Base-by-base conservation (phyloP, 23 tunicate species). In the Clavelina lepadiformis region DNA sequence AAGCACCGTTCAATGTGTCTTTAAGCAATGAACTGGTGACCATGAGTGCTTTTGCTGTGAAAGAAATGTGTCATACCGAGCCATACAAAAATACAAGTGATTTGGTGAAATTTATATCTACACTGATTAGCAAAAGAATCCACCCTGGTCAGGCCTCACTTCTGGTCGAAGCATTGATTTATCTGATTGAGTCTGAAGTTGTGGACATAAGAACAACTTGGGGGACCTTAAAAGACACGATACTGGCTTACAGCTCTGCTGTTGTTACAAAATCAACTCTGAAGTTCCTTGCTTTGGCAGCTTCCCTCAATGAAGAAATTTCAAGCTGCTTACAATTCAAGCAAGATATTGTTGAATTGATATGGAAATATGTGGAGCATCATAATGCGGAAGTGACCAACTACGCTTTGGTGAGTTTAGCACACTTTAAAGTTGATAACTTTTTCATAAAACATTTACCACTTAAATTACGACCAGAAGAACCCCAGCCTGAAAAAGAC, bases 61-160 rank as follows among this genome's bases (percentile, higher is more conserved):
- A 33, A 34, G 74, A 52, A 3, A 36, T 83, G 31, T 83, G 91
- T 29, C 24, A 47, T 5, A 30, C 31, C 20, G 31, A 64, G 30
- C 80, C 91, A 3, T 53, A 53, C 27, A 72, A 75, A 61, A 38
- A 83, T 68, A 53, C 36, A 28, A 58, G 81, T 50, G 91, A 83
- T 31, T 36, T 75, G 73, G 38, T 83, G 4, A 69, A 69, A 46
- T 44, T 70, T 21, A 35, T 71, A 41, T 46, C 46, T 1, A 18
- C 49, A 2, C 1, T 55, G 23, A 19, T 68, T 3, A 47, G 51
- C 7, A 44, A 34, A 13, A 33, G 55, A 4, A 25, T 37, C 2
- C 54, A 46, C 25, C 22, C 41, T 26, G 72, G 36, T 33, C 45
- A 35, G 0, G 62, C 20, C 25, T 44, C 41, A 19, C 30, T 67